A percentile compares a stretch with the other conserved stretches of the same genome.
phyloP scores from a whole-genome alignment of 2,797 vertebrate species.

The Borostomias antarcticus region DNA sequence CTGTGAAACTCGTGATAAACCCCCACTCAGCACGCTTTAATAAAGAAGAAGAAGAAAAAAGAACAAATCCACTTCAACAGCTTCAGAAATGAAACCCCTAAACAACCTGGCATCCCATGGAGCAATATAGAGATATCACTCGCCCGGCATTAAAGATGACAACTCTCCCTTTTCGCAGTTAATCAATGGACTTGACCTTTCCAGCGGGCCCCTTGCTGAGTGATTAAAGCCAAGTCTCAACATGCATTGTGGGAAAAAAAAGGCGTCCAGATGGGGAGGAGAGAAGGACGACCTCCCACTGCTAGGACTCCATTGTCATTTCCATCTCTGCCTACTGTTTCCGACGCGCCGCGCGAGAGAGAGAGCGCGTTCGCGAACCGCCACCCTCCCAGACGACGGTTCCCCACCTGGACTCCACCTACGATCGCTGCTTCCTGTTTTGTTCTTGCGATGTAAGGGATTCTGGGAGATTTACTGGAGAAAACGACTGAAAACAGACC shows the following conservation, averaged over 20 bases:
- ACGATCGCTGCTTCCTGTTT: neutral
- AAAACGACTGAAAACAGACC: no score
- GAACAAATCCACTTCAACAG: neutral
- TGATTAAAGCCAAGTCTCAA: constrained; percentile 75
- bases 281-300: constrained; percentile 36
- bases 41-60: neutral
- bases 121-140: constrained; percentile 69
- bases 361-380: neutral
- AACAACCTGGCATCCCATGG: constrained; percentile 48
- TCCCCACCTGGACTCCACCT: neutral
- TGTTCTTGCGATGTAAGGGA: constrained; percentile 33
- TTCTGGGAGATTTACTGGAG: no score
- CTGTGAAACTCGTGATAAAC: neutral
- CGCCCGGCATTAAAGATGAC: constrained; percentile 69
- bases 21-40: neutral
- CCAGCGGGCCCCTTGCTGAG: constrained; percentile 71
- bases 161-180: constrained; percentile 65
- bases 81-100: constrained; percentile 26
- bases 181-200: constrained; percentile 79
- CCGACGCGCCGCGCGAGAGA: no score
- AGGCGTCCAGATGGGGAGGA: constrained; percentile 62
- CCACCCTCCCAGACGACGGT: neutral
- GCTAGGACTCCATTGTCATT: constrained; percentile 38
- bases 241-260: constrained; percentile 51
- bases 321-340: constrained; percentile 16